Conservation (phyloP, 2,888 invertebrate genomes). For the Oligia latruncula region DNA sequence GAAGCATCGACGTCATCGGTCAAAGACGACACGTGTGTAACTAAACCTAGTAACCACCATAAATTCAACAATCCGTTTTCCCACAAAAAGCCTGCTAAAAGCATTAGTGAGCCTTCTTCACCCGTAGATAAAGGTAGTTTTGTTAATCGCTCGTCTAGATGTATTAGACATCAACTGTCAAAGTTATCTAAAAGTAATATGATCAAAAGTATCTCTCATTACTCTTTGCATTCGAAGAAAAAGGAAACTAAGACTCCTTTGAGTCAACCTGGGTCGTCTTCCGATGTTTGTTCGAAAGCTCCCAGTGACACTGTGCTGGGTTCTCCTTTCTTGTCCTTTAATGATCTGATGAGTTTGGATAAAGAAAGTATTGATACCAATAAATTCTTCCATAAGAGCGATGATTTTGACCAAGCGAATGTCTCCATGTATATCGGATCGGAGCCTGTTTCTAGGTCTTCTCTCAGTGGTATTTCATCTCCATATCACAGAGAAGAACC, state of each 20-base stretch:
- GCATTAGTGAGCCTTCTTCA: conserved; percentile 86
- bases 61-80: conserved; percentile 86
- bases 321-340: conserved; percentile 88
- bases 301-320: conserved; percentile 89
- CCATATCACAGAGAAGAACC: conserved; percentile 73
- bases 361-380: conserved; percentile 76
- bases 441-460: conserved; percentile 84
- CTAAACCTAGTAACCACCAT: conserved; percentile 75
- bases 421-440: conserved; percentile 88
- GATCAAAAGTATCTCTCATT: conserved; percentile 87
- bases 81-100: conserved; percentile 82
- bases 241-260: conserved; percentile 79
- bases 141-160: conserved; percentile 85
- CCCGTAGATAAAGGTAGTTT: conserved; percentile 85
- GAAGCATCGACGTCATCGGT: conserved; percentile 67
- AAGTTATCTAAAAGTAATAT: conserved; percentile 85
- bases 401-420: conserved; percentile 78
- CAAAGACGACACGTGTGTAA: conserved; percentile 78
- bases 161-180: conserved; percentile 83
- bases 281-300: conserved; percentile 83
- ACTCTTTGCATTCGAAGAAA: conserved; percentile 84
- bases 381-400: conserved; percentile 79
- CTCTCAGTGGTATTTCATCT: conserved; percentile 80
- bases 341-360: conserved; percentile 83
- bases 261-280: conserved; percentile 83